Conservation (phyloP, 2,113 vertebrate species). For the Forbesichthys papilliferus region DNA sequence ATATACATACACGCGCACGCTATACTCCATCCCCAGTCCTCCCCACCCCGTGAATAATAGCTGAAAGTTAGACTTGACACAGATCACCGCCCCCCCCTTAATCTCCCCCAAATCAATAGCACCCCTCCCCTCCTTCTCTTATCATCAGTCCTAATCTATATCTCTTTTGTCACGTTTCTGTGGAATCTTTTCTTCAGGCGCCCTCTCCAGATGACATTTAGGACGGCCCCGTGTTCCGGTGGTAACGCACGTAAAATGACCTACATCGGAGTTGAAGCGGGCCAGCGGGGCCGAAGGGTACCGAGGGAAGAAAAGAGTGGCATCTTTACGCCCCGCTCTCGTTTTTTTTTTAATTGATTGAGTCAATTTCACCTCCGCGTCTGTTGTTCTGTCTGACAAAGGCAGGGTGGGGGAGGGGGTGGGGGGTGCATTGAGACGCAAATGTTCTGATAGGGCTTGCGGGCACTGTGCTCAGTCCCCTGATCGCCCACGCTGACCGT, state of each 20-base stretch:
- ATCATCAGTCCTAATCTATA: conserved; percentile 94
- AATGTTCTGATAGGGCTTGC: too few species aligned
- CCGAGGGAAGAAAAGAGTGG: conserved; percentile 20
- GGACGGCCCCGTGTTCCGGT: conserved; percentile 62
- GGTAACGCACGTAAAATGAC: conserved; percentile 84
- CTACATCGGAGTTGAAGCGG: conserved; percentile 83
- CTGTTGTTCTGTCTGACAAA: conserved; percentile 76
- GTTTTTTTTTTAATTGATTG: conserved; percentile 80
- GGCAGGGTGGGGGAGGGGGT: conserved; percentile 50
- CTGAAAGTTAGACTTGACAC: conserved; percentile 95
- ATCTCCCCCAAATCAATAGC: conserved; percentile 86
- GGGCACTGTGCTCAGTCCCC: too few species aligned
- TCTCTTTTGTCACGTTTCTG: conserved; percentile 91
- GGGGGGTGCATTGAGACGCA: neutral
- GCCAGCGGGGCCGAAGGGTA: too few species aligned
- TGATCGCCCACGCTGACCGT: too few species aligned
- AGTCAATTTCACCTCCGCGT: conserved; percentile 82
- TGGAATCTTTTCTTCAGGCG: conserved; percentile 67
- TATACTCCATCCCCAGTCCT: neutral
- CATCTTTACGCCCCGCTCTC: too few species aligned
- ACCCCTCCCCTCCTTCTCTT: conserved; percentile 70
- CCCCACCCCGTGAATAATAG: conserved; percentile 63
- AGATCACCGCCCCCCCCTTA: conserved; percentile 36
- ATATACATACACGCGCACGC: too few species aligned
- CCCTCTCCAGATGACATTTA: conserved; percentile 84